Evolutionary conservation across 2,113 vertebrate species (phyloP), one percentile per base, ranked within the genome.

Genomic region (Semicossyphus pulcher): DNA sequence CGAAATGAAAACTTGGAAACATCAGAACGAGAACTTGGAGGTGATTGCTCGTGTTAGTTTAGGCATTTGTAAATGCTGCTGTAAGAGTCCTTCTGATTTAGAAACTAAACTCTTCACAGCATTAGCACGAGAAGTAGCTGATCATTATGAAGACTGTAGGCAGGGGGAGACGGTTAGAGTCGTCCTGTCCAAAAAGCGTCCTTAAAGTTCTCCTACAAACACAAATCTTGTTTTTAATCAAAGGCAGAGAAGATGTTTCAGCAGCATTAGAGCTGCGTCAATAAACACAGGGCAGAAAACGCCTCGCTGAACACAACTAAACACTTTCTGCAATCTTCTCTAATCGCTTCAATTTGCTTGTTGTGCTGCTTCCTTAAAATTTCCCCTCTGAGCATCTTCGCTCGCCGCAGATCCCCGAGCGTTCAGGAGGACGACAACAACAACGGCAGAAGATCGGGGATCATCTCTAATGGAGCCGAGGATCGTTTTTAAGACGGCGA

Each of bases 301-400:
- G 39, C 36, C 15, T 34, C 39, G 20, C 34, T 9, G n/a, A 10
- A 6, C 26, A 0, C 10, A 14, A 67, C 41, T 57, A 52, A 56
- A 36, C 14, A 7, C 41, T 51, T 7, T 9, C 39, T 49, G 76
- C 70, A 78, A 54, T 80, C 66, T 83, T 31, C 69, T 31, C 47
- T 47, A 53, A 83, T 85, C 69, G 58, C 42, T 49, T 56, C 31
- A 61, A 76, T 73, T 45, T 71, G 68, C 51, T 78, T 56, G n/a
- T n/a, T n/a, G n/a, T n/a, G n/a, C n/a, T n/a, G n/a, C n/a, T n/a
- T n/a, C n/a, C n/a, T n/a, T n/a, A n/a, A n/a, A n/a, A n/a, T n/a
- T n/a, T n/a, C n/a, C n/a, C n/a, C n/a, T n/a, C n/a, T n/a, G n/a
- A n/a, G n/a, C n/a, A n/a, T n/a, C n/a, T n/a, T n/a, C n/a, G n/a